Percentiles rank a stretch among this genome's conserved stretches.
Evolutionary conservation across 2,888 invertebrate genomes (phyloP).

Genomic region (Sepioteuthis lessoniana): DNA sequence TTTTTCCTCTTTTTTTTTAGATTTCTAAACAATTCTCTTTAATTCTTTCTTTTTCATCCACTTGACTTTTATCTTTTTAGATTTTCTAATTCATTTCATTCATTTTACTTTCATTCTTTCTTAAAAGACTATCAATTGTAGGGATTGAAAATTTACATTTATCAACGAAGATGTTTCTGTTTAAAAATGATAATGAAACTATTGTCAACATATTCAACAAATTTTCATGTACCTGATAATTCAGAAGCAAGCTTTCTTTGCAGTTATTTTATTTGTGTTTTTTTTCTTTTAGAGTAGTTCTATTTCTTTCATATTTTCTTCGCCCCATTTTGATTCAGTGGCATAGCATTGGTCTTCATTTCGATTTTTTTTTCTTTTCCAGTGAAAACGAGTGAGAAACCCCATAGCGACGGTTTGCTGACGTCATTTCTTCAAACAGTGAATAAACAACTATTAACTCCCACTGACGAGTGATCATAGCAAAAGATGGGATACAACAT

Average conservation of each 20-base stretch:
- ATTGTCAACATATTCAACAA: background rate
- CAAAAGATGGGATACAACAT: background rate
- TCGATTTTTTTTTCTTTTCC: background rate
- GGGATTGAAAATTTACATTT: too few species aligned
- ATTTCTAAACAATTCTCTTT: background rate
- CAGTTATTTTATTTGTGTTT: too few species aligned
- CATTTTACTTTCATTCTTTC: too few species aligned
- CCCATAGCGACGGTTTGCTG: background rate
- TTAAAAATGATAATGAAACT: background rate
- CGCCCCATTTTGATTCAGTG: background rate
- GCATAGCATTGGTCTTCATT: background rate
- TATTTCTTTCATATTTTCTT: background rate
- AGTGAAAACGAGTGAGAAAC: background rate
- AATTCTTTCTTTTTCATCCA: background rate
- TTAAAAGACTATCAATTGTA: too few species aligned
- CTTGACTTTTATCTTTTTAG: background rate
- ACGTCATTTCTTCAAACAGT: background rate
- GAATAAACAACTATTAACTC: background rate
- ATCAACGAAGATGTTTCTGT: too few species aligned
- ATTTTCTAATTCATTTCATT: too few species aligned
- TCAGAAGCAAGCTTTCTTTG: background rate
- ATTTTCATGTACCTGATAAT: background rate
- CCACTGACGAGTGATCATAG: background rate
- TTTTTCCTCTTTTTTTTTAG: background rate
- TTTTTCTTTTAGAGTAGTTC: background rate